Evolutionary conservation across 2,113 vertebrate genomes (phyloP).

Genomic region (Bufo gargarizans): DNA sequence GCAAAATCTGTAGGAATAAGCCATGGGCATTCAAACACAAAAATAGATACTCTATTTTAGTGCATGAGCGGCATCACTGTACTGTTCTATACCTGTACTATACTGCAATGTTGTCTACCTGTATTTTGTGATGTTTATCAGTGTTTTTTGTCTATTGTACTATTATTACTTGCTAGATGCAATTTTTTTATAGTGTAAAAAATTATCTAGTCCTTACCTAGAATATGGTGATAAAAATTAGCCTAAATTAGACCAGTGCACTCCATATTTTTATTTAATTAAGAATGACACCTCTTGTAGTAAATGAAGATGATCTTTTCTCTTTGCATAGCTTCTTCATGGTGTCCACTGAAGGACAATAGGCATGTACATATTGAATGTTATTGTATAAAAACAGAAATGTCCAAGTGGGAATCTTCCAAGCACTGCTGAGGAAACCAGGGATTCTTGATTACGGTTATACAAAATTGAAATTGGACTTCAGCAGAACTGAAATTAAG

Average conservation of each 20-base stretch:
- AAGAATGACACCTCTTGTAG: neutral
- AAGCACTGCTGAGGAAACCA: slow-evolving; percentile 7
- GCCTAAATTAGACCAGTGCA: neutral
- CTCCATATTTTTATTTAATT: neutral
- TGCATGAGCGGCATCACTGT: too few relatives aligned
- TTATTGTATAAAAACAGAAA: slow-evolving; percentile 6
- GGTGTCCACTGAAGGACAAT: slow-evolving; percentile 5
- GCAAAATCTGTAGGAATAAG: too few relatives aligned
- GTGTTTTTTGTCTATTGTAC: neutral
- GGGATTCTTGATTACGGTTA: slow-evolving; percentile 14
- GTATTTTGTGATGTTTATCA: neutral
- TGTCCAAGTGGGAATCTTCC: slow-evolving; percentile 1
- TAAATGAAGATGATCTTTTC: neutral
- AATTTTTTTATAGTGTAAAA: neutral
- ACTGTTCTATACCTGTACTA: too few relatives aligned
- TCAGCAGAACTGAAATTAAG: slow-evolving; percentile 29
- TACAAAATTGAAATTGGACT: slow-evolving; percentile 1
- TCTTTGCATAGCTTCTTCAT: neutral
- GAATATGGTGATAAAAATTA: neutral
- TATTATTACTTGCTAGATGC: neutral
- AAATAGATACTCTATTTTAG: too few relatives aligned
- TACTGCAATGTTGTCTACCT: neutral
- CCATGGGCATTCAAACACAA: too few relatives aligned
- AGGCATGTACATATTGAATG: neutral
- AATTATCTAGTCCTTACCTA: neutral